Base-by-base conservation (phyloP, 2,888 invertebrate species). In the Drosophila gaucha region DNA sequence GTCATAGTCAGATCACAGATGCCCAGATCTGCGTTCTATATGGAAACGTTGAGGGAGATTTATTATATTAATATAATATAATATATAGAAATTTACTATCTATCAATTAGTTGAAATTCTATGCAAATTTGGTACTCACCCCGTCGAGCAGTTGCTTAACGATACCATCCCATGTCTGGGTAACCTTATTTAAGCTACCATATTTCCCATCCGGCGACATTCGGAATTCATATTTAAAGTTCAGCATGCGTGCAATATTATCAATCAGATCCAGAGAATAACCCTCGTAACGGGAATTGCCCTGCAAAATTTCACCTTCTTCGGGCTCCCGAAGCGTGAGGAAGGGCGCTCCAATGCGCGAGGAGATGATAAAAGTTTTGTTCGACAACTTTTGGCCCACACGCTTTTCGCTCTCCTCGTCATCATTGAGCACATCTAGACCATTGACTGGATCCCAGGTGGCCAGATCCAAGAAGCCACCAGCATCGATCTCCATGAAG, bases 1-100 rank as follows among this genome's bases (percentile, higher is more conserved):
- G 98, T 99, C 88, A 99, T 99, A 2, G 99, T 99, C 72, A 99
- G 93, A 90, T 99, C 98, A 80, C 98, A 99, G 63, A 99, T 96
- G 0, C 98, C 98, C 77, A 99, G 93, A 91, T 98, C 98, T 6
- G 98, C 98, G 93, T 96, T 96, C 98, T 98, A 92, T 0, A 16
- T 0, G 18, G 10, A 6, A 22, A n/a, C n/a, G n/a, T 31, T 24
- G 3, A 18, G 8, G n/a, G 33, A 44, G 12, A 12, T 10, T 31
- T 31, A 31, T 4, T 31, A 2, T 12, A 31, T 35, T 35, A 6
- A 10, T 36, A 4, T 10, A 2, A 36, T 22, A n/a, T 22, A 38
- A 10, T 38, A 20, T 26, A 12, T n/a, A n/a, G n/a, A n/a, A n/a
- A n/a, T n/a, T n/a, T n/a, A n/a, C n/a, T n/a, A n/a, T n/a, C n/a